Evolutionary conservation across 2,797 vertebrate species (phyloP).

Genomic region (Diplodus puntazzo): DNA sequence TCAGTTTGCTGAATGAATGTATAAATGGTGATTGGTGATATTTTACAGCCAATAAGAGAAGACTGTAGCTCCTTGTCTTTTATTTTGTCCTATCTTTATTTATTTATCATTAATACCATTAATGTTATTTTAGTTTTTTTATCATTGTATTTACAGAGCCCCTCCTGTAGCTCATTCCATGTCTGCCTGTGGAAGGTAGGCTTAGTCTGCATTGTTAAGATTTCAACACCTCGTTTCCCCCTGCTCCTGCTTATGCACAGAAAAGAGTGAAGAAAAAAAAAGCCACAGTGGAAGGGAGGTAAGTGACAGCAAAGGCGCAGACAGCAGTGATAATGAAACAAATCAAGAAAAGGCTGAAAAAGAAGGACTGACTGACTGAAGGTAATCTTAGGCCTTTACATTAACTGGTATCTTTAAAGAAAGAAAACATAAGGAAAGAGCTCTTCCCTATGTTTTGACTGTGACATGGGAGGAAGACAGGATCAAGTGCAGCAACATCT

Average conservation of each 20-base stretch:
- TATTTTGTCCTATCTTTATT: conserved; percentile 33
- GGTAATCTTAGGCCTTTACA: background rate
- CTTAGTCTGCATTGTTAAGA: conserved; percentile 66
- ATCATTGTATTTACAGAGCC: background rate
- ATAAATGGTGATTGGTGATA: background rate
- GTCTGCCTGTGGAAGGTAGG: conserved; percentile 37
- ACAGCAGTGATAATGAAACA: background rate
- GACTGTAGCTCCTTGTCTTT: background rate
- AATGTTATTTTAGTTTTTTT: background rate
- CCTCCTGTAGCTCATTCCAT: conserved; percentile 46
- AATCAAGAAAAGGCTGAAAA: background rate
- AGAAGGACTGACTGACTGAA: background rate
- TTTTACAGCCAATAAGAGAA: conserved; percentile 1
- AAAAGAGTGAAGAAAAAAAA: conserved; percentile 40
- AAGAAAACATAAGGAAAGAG: background rate
- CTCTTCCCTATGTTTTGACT: conserved; percentile 19
- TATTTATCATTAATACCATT: background rate
- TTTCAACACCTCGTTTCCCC: conserved; percentile 62
- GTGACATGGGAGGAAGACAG: conserved; percentile 25
- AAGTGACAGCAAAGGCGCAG: background rate
- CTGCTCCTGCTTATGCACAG: conserved; percentile 39
- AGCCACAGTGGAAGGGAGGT: background rate
- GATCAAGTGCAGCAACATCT: conserved; percentile 45
- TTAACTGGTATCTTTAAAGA: conserved; percentile 1
- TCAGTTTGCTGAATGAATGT: background rate